Conservation (phyloP, 2,797 vertebrate genomes). For the Podarcis lilfordi region DNA sequence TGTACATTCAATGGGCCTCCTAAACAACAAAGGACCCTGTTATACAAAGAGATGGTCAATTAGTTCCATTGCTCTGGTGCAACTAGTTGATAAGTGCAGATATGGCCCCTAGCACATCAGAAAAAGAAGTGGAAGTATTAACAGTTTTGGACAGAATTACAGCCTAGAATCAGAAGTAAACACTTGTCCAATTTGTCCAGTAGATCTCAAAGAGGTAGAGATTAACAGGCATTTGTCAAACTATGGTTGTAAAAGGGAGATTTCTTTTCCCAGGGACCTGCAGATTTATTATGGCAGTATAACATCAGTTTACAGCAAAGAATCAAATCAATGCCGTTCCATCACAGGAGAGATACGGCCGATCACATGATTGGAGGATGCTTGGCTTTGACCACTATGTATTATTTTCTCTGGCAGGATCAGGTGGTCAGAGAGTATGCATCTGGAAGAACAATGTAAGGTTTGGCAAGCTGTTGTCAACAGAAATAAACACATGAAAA, state of each 20-base stretch:
- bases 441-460: neutral
- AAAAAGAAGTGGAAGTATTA: neutral
- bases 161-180: constrained; percentile 2
- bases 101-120: neutral
- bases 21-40: neutral
- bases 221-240: constrained; percentile 27
- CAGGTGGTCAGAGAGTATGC: neutral
- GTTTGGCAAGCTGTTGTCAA: neutral
- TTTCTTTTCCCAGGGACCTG: neutral
- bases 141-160: neutral
- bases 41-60: neutral
- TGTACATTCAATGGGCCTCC: neutral
- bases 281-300: constrained; percentile 9
- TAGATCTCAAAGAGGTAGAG: neutral
- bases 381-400: constrained; percentile 2
- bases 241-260: neutral
- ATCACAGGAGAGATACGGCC: neutral
- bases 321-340: constrained; percentile 15
- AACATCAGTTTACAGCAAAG: constrained; percentile 23
- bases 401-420: constrained; percentile 12
- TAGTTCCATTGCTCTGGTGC: neutral
- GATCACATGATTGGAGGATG: neutral
- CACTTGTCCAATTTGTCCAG: constrained; percentile 11
- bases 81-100: neutral
- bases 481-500: constrained; percentile 22